Evolutionary conservation across 2,113 vertebrate genomes (phyloP).

Genomic region (Cyprinodon variegatus): DNA sequence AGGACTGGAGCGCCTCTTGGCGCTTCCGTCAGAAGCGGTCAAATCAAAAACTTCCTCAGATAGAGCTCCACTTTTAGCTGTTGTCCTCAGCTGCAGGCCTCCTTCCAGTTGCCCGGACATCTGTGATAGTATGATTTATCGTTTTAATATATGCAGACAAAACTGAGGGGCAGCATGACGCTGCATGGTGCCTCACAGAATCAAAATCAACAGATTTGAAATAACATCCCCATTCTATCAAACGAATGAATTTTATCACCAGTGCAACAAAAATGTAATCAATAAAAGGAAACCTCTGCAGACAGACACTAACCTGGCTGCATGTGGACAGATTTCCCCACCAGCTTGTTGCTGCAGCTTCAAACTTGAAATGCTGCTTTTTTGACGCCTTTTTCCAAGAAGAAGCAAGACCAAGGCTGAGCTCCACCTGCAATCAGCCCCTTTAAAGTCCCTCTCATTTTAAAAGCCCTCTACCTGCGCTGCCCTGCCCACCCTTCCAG

Average conservation of each 20-base stretch:
- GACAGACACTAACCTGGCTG: constrained; percentile 13
- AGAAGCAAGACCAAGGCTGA: constrained; percentile 41
- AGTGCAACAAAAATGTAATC: not conserved
- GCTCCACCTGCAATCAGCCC: constrained; percentile 32
- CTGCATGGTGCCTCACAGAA: not conserved
- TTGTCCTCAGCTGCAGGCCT: constrained; percentile 59
- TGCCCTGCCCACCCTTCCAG: constrained; percentile 57
- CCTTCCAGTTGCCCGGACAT: constrained; percentile 72
- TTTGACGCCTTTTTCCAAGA: constrained; percentile 60
- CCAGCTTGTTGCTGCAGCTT: constrained; percentile 23
- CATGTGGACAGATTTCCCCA: constrained; percentile 11
- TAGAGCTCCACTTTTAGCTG: constrained; percentile 33
- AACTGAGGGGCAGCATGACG: not conserved
- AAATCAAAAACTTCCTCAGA: constrained; percentile 66
- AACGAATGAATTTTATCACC: not conserved
- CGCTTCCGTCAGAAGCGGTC: constrained; percentile 68
- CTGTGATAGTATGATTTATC: constrained; percentile 49
- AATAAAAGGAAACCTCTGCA: not conserved
- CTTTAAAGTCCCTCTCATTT: constrained; percentile 9
- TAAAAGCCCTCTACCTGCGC: constrained; percentile 57
- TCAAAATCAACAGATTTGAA: not conserved
- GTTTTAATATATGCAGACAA: constrained; percentile 17
- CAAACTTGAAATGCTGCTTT: constrained; percentile 71
- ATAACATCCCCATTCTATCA: not conserved
- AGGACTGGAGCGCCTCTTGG: constrained; percentile 16